phyloP scores from a whole-genome alignment of 2,888 invertebrate species.

The Anaspis maculata region DNA sequence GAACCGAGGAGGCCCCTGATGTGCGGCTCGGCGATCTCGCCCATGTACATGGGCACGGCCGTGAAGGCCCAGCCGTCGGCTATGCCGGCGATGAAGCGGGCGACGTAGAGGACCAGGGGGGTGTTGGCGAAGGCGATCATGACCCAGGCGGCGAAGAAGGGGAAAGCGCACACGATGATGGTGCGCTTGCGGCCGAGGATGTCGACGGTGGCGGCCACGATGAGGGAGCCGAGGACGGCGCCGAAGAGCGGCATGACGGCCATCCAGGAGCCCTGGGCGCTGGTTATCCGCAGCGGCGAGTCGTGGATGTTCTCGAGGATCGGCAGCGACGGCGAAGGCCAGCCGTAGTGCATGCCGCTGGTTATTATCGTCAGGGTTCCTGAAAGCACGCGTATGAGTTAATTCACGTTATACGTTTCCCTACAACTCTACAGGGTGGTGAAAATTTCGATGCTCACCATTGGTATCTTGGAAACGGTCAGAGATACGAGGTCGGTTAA shows the following conservation, averaged over 20 bases:
- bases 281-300: slow-evolving; percentile 31
- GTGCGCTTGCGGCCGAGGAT: slow-evolving; percentile 57
- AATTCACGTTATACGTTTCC: no score
- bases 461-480: no score
- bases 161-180: slow-evolving; percentile 51
- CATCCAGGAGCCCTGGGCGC: slow-evolving; percentile 54
- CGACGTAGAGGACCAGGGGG: slow-evolving; percentile 49
- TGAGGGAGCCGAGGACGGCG: slow-evolving; percentile 52
- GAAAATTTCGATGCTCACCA: no score
- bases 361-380: slow-evolving; percentile 35
- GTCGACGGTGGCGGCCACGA: slow-evolving; percentile 58
- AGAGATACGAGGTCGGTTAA: no score
- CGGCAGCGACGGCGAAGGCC: slow-evolving; percentile 56
- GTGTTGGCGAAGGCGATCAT: slow-evolving; percentile 52
- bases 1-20: slow-evolving; percentile 55
- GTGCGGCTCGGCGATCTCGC: slow-evolving; percentile 51
- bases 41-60: slow-evolving; percentile 52
- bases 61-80: slow-evolving; percentile 43
- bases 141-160: slow-evolving; percentile 56
- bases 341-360: slow-evolving; percentile 45
- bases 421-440: no score
- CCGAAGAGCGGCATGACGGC: slow-evolving; percentile 59
- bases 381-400: no score
- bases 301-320: slow-evolving; percentile 38
- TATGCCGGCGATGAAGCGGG: slow-evolving; percentile 48